A percentile compares a stretch with the other conserved stretches of the same genome.
phyloP scores from a whole-genome alignment of 2,888 invertebrate genomes.

The Drosophila recens region DNA sequence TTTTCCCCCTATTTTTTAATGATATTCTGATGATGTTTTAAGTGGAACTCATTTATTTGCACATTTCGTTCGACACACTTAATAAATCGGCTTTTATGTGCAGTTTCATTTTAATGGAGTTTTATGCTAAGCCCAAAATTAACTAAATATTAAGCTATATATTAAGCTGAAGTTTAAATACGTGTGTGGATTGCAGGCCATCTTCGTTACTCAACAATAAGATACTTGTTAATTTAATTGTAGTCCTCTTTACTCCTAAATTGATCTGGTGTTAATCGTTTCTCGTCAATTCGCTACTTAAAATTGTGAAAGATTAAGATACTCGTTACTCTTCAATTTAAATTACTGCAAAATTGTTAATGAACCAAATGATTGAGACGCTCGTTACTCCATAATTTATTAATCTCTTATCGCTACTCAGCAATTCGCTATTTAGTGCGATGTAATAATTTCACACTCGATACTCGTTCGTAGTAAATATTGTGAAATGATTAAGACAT shows the following conservation, averaged over 20 bases:
- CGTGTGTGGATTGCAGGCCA: neutral
- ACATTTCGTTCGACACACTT: constrained; percentile 10
- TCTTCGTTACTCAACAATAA: neutral
- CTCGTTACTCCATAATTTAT: neutral
- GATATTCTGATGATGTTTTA: constrained; percentile 20
- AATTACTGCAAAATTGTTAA: neutral
- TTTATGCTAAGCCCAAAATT: neutral
- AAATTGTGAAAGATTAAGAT: neutral
- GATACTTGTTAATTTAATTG: neutral
- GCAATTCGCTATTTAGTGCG: neutral
- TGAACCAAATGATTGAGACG: neutral
- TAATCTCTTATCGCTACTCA: neutral
- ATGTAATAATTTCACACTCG: neutral
- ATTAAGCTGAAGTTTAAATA: neutral
- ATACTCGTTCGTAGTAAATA: neutral
- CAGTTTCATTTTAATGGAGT: constrained; percentile 1
- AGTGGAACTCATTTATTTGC: constrained; percentile 21
- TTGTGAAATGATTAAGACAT: neutral
- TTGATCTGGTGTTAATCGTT: neutral
- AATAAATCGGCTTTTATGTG: constrained; percentile 9
- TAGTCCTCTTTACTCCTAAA: neutral
- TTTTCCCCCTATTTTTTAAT: neutral
- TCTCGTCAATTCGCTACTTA: neutral
- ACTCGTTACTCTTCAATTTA: neutral
- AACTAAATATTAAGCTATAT: neutral